phyloP scores from a whole-genome alignment of 2,113 vertebrate genomes.

The Peucedramus taeniatus region DNA sequence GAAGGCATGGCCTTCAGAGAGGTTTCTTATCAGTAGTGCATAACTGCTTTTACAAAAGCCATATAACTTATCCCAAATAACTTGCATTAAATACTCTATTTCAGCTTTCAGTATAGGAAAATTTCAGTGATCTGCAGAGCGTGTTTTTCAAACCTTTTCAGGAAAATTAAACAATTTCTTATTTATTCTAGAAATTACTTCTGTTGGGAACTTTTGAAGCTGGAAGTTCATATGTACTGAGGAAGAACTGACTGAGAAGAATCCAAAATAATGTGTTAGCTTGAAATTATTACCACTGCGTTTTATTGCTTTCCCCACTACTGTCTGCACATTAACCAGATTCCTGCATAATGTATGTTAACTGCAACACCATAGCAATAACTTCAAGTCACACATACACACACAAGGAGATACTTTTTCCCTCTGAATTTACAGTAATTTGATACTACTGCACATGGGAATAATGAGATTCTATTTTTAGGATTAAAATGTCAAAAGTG shows the following conservation, averaged over 20 bases:
- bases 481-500: not conserved
- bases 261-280: not conserved
- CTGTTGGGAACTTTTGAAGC: not conserved
- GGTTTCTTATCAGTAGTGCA: not conserved
- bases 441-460: not conserved
- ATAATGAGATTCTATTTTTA: not conserved
- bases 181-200: not conserved
- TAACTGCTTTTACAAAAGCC: not conserved
- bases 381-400: not conserved
- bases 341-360: not conserved
- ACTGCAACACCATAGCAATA: not conserved
- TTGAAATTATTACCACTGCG: not conserved
- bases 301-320: not conserved
- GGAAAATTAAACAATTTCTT: not conserved
- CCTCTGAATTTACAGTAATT: not conserved
- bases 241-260: constrained; percentile 1
- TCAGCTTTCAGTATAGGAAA: not conserved
- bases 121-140: not conserved
- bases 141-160: not conserved
- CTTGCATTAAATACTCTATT: not conserved
- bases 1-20: not conserved
- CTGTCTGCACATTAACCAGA: not conserved
- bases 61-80: not conserved
- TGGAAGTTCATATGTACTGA: not conserved
- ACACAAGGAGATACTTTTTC: not conserved